Evolutionary conservation across 2,888 invertebrate genomes (phyloP).

Genomic region (Hermaeophaga mercurialis): DNA sequence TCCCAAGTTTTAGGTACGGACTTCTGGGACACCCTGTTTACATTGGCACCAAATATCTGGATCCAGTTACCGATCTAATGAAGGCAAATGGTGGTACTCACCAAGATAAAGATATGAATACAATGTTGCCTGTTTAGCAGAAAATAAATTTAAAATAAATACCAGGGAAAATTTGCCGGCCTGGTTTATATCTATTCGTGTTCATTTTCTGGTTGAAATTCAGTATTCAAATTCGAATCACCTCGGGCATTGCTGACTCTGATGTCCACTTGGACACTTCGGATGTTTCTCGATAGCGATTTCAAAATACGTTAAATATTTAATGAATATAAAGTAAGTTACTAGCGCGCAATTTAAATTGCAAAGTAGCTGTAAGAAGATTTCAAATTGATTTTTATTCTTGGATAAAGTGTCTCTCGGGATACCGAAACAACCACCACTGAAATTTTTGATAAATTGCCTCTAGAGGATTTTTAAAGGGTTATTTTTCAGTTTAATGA

Average conservation of each 20-base stretch:
- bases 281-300: neutral
- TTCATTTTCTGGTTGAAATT: constrained; percentile 9
- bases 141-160: too few species aligned
- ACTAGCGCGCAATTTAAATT: constrained; percentile 20
- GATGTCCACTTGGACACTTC: constrained; percentile 3
- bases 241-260: constrained; percentile 1
- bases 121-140: too few species aligned
- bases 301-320: constrained; percentile 24
- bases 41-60: too few species aligned
- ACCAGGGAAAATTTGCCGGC: neutral
- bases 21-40: too few species aligned
- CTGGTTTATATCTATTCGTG: neutral
- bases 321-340: constrained; percentile 27
- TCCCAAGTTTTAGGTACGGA: too few species aligned
- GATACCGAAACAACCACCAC: neutral
- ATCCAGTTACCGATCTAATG: too few species aligned
- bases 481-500: neutral
- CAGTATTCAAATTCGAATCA: constrained; percentile 11
- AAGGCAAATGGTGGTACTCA: too few species aligned
- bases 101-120: too few species aligned
- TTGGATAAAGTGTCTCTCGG: constrained; percentile 1
- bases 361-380: constrained; percentile 13
- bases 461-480: neutral
- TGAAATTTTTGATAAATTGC: constrained; percentile 8
- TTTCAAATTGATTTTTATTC: constrained; percentile 21